phyloP scores from a whole-genome alignment of 2,113 vertebrate genomes.

The Noturus placidus region DNA sequence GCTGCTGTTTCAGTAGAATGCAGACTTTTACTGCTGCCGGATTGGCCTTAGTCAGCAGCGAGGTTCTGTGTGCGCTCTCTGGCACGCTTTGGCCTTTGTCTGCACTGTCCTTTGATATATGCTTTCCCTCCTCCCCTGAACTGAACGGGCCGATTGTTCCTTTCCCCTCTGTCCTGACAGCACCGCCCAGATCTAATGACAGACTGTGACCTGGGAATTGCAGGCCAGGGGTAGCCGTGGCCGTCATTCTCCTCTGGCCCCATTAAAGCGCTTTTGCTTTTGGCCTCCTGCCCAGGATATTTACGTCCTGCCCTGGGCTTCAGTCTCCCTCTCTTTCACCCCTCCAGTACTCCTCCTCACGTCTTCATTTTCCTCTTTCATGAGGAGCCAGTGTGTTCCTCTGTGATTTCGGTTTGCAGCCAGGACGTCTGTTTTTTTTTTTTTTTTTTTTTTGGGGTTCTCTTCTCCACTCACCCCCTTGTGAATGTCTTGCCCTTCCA shows the following conservation, averaged over 20 bases:
- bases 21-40: conserved; percentile 49
- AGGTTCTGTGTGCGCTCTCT: neutral
- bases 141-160: conserved; percentile 31
- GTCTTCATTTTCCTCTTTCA: conserved; percentile 23
- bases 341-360: conserved; percentile 7
- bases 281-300: conserved; percentile 48
- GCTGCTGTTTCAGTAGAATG: conserved; percentile 52
- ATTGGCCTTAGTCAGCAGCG: conserved; percentile 58
- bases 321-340: conserved; percentile 1
- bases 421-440: neutral
- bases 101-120: conserved; percentile 48
- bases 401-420: neutral
- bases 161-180: conserved; percentile 31
- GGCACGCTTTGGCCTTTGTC: conserved; percentile 45
- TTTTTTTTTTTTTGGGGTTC: neutral
- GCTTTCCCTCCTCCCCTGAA: conserved; percentile 25
- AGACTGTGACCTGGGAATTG: conserved; percentile 44
- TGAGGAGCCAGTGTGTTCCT: neutral
- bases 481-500: conserved; percentile 11
- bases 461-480: neutral
- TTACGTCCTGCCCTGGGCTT: conserved; percentile 40
- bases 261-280: conserved; percentile 40
- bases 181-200: conserved; percentile 43
- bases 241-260: conserved; percentile 11
- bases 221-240: conserved; percentile 26